These are phyloP conservation scores for Phengaris arion DNA, from an alignment of 2,888 invertebrate genomes.

Conservation along the genomic window DNA sequence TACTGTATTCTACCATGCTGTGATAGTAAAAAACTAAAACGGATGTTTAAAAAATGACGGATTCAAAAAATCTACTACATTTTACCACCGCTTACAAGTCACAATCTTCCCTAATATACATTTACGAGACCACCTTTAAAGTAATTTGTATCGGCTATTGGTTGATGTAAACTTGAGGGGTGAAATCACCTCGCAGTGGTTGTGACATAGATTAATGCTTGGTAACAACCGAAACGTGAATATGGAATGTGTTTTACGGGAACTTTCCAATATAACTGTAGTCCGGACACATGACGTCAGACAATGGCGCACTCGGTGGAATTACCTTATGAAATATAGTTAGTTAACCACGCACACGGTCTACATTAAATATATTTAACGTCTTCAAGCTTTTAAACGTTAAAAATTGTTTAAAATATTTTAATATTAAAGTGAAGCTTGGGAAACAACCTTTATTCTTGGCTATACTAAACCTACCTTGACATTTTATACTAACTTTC, in stretches of 20 bases:
- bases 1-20: too few relatives aligned
- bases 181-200: slow-evolving; percentile 30
- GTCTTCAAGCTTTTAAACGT: background rate
- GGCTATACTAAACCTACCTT: too few relatives aligned
- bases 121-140: background rate
- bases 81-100: background rate
- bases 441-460: too few relatives aligned
- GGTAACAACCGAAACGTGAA: slow-evolving; percentile 47
- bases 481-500: too few relatives aligned
- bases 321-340: slow-evolving; percentile 28
- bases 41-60: too few relatives aligned
- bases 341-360: slow-evolving; percentile 21
- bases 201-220: slow-evolving; percentile 64
- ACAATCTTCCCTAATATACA: background rate
- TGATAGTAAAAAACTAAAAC: too few relatives aligned
- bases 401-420: background rate
- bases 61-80: too few relatives aligned
- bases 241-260: slow-evolving; percentile 45
- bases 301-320: slow-evolving; percentile 17
- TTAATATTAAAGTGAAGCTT: background rate
- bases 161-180: slow-evolving; percentile 9
- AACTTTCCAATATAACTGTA: slow-evolving; percentile 34
- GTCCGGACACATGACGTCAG: background rate
- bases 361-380: slow-evolving; percentile 16
- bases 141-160: slow-evolving; percentile 16